phyloP scores from a whole-genome alignment of 92 coral and sea anemone genomes.

The Scolanthus callimorphus region DNA sequence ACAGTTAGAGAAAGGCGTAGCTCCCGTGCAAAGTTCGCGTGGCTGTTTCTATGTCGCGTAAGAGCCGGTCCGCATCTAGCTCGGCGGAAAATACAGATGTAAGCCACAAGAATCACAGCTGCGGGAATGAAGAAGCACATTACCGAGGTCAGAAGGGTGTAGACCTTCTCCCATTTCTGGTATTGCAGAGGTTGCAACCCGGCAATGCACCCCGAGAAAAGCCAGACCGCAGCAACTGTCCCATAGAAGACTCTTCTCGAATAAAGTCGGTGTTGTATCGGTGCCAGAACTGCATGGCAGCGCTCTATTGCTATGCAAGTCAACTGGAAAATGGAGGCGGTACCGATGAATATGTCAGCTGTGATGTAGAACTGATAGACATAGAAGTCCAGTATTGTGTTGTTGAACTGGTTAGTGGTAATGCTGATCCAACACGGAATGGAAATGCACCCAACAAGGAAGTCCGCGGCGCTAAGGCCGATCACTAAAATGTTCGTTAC shows the following conservation, averaged over 20 bases:
- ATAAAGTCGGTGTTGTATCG: conserved; percentile 69
- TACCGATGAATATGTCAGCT: conserved; percentile 81
- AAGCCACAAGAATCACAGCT: conserved; percentile 56
- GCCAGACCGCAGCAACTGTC: conserved; percentile 56
- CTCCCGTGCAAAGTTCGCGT: conserved; percentile 30
- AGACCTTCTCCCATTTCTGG: conserved; percentile 66
- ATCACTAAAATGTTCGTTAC: conserved; percentile 66
- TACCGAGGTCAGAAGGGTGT: conserved; percentile 47
- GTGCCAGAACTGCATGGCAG: conserved; percentile 72
- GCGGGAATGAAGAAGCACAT: conserved; percentile 71
- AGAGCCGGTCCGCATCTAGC: conserved; percentile 2
- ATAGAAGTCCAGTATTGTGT: background rate
- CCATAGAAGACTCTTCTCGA: conserved; percentile 45
- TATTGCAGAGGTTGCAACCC: conserved; percentile 72
- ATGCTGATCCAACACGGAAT: conserved; percentile 77
- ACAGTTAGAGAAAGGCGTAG: conserved; percentile 63
- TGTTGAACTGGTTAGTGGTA: conserved; percentile 15
- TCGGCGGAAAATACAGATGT: conserved; percentile 36
- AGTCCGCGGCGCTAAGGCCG: conserved; percentile 77
- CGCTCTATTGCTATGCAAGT: conserved; percentile 83
- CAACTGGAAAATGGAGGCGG: conserved; percentile 82
- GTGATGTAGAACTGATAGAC: conserved; percentile 83
- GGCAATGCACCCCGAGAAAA: conserved; percentile 65
- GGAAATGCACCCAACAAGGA: conserved; percentile 67
- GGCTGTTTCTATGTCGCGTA: conserved; percentile 22